Base-by-base conservation (phyloP, 2,113 vertebrate genomes). In the Peromyscus leucopus region DNA sequence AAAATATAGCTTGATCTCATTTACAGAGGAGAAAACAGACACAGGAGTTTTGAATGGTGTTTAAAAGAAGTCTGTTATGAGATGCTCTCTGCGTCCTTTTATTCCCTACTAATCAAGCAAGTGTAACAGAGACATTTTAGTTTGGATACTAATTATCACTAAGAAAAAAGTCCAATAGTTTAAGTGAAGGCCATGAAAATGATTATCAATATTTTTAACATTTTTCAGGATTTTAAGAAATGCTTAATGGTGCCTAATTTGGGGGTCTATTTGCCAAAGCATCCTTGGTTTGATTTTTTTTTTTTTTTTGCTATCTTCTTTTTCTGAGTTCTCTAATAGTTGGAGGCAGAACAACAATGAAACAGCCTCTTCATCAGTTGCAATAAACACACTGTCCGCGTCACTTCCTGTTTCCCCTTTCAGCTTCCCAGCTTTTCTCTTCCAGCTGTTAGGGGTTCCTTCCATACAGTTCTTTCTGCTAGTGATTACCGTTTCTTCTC, bases 11-110 rank as follows among this genome's bases (percentile, higher is more conserved):
- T 24, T 33, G 51, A 93, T 94, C 61, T 97, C 78, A 93, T 91
- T 95, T 97, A 65, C 63, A 93, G 79, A 92, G 5, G 42, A 96
- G 42, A 83, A 96, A 89, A 97, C 80, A 97, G 80, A 57, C 78
- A 85, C 4, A 93, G 57, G 95, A 76, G 21, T 78, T n/a, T 57
- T 63, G 24, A 42, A 69, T 51, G 8, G 10, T 63, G 90, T 93
- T 97, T 69, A 92, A 94, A 95, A 63, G 5, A 92, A 82, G 6
- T 89, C 59, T 91, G 1, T 91, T 87, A 93, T 57, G 19, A 90
- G 61, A 74, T 31, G 8, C 0, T 42, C 16, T 83, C 19, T 84
- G 15, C 24, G 6, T 48, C 31, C 61, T 85, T 86, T 36, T 84
- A 71, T 16, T 7, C 59, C 72, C 13, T 48, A 75, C 72, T 92